Percentiles rank a stretch among this genome's conserved stretches.
phyloP scores from a whole-genome alignment of 2,113 vertebrate genomes.

The Gymnorhina tibicen region DNA sequence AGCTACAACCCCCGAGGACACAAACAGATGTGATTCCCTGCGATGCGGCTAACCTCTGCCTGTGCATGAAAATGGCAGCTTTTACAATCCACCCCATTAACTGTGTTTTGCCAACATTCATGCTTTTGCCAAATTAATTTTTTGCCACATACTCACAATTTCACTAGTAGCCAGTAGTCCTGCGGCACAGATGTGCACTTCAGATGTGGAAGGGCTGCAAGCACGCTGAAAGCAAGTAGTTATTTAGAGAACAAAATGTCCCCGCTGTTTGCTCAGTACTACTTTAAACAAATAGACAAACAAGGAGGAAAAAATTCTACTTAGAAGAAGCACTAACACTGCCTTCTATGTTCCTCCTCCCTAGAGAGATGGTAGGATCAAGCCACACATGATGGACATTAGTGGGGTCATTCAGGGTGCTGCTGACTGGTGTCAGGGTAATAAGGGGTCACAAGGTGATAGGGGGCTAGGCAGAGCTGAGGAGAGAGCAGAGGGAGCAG shows the following conservation, averaged over 20 bases:
- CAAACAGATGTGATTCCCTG: background rate
- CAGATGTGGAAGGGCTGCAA: background rate
- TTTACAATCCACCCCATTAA: background rate
- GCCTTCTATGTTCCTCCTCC: background rate
- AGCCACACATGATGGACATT: background rate
- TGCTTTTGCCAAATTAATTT: background rate
- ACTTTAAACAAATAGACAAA: constrained; percentile 49
- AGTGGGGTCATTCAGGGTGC: background rate
- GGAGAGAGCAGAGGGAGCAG: background rate
- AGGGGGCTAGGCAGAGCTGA: background rate
- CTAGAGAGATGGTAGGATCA: background rate
- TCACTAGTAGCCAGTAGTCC: background rate
- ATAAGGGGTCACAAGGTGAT: background rate
- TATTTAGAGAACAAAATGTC: constrained; percentile 41
- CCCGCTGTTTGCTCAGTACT: background rate
- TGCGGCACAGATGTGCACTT: background rate
- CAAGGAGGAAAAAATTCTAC: background rate
- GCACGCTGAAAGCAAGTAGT: background rate
- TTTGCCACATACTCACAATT: background rate
- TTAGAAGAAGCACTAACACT: constrained; percentile 3
- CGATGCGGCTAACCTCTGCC: background rate
- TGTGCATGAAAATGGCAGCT: background rate
- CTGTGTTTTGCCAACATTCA: background rate
- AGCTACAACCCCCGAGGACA: background rate
- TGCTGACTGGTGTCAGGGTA: background rate